Conservation (phyloP, 2,797 vertebrate genomes). For the Nyctalus aviator region DNA sequence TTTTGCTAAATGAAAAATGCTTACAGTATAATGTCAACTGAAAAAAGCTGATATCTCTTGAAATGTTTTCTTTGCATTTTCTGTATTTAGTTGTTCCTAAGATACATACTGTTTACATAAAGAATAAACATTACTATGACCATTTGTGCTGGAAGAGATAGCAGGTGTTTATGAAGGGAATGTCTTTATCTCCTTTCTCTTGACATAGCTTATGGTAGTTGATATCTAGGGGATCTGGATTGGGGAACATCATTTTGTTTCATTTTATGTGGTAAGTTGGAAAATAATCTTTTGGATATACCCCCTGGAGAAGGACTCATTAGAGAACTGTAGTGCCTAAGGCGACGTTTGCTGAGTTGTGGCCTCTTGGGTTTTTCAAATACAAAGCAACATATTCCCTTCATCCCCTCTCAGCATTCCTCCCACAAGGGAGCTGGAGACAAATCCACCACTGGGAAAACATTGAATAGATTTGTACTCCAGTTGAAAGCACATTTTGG, state of each 20-base stretch:
- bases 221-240: background rate
- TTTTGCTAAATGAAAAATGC: constrained; percentile 30
- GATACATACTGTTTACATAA: background rate
- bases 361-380: background rate
- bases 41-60: background rate
- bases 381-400: background rate
- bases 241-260: background rate
- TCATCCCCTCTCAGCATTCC: background rate
- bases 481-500: background rate
- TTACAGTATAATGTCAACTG: background rate
- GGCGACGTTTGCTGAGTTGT: background rate
- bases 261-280: background rate
- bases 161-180: background rate
- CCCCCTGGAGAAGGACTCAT: background rate
- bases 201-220: background rate
- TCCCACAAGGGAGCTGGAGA: background rate
- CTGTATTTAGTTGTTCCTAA: background rate
- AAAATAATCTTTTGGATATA: no score
- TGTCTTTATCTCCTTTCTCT: background rate
- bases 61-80: constrained; percentile 23
- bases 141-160: background rate
- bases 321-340: no score
- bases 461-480: background rate
- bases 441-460: background rate
- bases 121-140: background rate